Conservation (phyloP, 2,888 invertebrate genomes). For the Agrilus biguttatus region DNA sequence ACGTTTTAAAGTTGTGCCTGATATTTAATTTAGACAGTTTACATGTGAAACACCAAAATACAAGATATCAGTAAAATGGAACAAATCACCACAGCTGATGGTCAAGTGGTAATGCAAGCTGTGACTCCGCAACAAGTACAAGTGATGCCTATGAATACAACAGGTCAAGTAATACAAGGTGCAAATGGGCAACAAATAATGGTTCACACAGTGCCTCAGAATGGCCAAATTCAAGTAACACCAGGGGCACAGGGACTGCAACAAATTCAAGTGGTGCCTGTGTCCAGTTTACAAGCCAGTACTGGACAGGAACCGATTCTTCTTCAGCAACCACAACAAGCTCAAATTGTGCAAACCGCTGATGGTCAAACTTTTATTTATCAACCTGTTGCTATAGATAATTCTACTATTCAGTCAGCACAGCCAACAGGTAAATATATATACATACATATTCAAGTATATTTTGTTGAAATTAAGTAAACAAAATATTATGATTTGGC, state of each 20-base stretch:
- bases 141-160: slow-evolving; percentile 39
- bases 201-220: slow-evolving; percentile 50
- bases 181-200: slow-evolving; percentile 58
- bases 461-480: too few species aligned
- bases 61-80: slow-evolving; percentile 34
- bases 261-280: slow-evolving; percentile 61
- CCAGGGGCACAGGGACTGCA: slow-evolving; percentile 48
- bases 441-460: too few species aligned
- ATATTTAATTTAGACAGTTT: not conserved
- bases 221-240: slow-evolving; percentile 47
- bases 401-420: slow-evolving; percentile 37
- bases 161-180: slow-evolving; percentile 49
- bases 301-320: slow-evolving; percentile 40
- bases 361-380: slow-evolving; percentile 89
- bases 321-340: slow-evolving; percentile 47
- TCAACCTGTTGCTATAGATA: slow-evolving; percentile 56
- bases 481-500: not conserved
- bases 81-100: slow-evolving; percentile 41
- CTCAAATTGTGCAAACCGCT: slow-evolving; percentile 78
- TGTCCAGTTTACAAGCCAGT: slow-evolving; percentile 46
- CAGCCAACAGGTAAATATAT: slow-evolving; percentile 38
- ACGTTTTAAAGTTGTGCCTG: too few species aligned
- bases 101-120: slow-evolving; percentile 45
- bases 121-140: slow-evolving; percentile 48
- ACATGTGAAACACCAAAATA: not conserved